Evolutionary conservation across 2,888 invertebrate species (phyloP).

Genomic region (Orthosia cruda): DNA sequence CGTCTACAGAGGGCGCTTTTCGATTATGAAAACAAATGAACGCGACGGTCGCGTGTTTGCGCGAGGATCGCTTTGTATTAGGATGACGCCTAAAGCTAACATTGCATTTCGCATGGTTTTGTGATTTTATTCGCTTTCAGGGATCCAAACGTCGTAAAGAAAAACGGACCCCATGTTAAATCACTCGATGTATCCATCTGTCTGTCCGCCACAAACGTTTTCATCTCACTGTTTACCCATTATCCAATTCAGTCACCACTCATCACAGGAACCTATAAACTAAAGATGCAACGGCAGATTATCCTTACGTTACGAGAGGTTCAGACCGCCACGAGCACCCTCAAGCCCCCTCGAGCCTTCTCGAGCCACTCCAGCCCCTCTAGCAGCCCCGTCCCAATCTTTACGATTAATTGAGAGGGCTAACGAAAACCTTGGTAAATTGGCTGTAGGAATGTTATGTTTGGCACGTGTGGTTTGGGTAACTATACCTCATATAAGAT

Average conservation of each 20-base stretch:
- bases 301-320: constrained; percentile 70
- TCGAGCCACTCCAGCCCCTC: constrained; percentile 67
- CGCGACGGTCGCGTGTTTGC: no score
- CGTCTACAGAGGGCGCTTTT: no score
- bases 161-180: no score
- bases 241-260: constrained; percentile 31
- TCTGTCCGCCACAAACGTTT: no score
- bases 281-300: constrained; percentile 67
- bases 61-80: no score
- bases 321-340: constrained; percentile 71
- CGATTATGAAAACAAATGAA: no score
- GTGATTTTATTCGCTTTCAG: no score
- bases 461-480: constrained; percentile 44
- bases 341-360: constrained; percentile 62
- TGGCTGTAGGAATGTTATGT: constrained; percentile 74
- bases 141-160: no score
- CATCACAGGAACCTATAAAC: constrained; percentile 52
- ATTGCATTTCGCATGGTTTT: no score
- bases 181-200: no score
- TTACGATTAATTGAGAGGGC: constrained; percentile 85
- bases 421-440: constrained; percentile 78
- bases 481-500: no score
- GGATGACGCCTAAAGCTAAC: no score
- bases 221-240: not conserved
- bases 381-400: constrained; percentile 68